Evolutionary conservation across 2,888 invertebrate genomes (phyloP).

Genomic region (Erebia aethiops): DNA sequence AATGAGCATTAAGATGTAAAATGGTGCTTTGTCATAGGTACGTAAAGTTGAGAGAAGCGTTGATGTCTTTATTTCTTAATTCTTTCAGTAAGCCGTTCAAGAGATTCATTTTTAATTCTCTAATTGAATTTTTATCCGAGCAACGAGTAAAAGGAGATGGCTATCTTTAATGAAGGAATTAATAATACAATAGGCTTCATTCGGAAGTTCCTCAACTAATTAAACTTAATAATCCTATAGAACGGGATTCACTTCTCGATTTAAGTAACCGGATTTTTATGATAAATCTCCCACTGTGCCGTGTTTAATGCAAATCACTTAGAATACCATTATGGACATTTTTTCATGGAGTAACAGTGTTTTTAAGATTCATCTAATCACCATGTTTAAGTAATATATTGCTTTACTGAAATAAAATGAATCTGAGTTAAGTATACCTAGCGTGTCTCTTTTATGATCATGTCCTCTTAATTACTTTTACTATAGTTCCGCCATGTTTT

Average conservation of each 20-base stretch:
- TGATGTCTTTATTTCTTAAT: constrained; percentile 1
- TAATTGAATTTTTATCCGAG: constrained; percentile 34
- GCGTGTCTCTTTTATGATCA: no score
- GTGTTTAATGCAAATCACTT: constrained; percentile 46
- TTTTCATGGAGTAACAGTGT: constrained; percentile 19
- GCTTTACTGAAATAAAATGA: no score
- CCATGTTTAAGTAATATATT: no score
- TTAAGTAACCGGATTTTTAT: constrained; percentile 57
- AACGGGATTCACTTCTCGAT: constrained; percentile 62
- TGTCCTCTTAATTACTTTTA: no score
- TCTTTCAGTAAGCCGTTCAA: constrained; percentile 13
- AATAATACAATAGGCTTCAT: constrained; percentile 60
- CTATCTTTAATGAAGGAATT: constrained; percentile 43
- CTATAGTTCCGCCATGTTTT: no score
- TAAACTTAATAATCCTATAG: constrained; percentile 76
- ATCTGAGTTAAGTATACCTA: no score
- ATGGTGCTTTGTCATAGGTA: not conserved
- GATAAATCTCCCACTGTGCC: constrained; percentile 48
- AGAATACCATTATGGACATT: constrained; percentile 37
- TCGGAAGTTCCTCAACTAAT: constrained; percentile 66
- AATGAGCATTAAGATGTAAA: not conserved
- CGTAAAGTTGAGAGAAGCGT: not conserved
- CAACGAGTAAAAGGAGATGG: constrained; percentile 30
- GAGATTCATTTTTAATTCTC: constrained; percentile 19
- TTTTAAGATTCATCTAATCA: not conserved